phyloP scores from a whole-genome alignment of 2,113 vertebrate species.

The Lagopus muta region DNA sequence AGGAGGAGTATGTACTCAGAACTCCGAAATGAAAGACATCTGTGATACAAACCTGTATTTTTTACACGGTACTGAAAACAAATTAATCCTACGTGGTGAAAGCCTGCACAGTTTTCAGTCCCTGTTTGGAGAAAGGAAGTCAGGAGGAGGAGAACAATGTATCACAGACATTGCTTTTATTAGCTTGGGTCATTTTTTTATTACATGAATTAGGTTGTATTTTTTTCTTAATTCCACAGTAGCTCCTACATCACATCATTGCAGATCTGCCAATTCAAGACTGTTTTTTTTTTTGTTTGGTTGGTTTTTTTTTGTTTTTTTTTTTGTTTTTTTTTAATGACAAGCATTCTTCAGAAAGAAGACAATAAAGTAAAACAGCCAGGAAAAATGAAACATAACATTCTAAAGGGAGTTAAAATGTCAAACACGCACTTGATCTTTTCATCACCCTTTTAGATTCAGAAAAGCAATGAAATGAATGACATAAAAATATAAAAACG shows the following conservation, averaged over 20 bases:
- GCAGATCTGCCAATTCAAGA: not conserved
- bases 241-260: not conserved
- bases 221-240: not conserved
- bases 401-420: constrained; percentile 2
- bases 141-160: not conserved
- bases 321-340: not conserved
- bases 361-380: not conserved
- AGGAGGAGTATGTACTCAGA: not conserved
- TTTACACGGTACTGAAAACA: not conserved
- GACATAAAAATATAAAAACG: not conserved
- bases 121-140: not conserved
- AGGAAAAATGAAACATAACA: not conserved
- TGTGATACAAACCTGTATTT: not conserved
- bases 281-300: too few species aligned
- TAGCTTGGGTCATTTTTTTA: not conserved
- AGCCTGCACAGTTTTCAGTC: not conserved
- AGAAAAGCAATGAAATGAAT: constrained; percentile 8
- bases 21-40: not conserved
- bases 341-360: not conserved
- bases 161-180: not conserved
- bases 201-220: not conserved
- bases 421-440: not conserved
- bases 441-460: not conserved
- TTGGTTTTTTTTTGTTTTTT: too few species aligned
- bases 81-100: not conserved